Evolutionary conservation across 2,888 invertebrate species (phyloP).

Genomic region (Erpobdella octoculata): DNA sequence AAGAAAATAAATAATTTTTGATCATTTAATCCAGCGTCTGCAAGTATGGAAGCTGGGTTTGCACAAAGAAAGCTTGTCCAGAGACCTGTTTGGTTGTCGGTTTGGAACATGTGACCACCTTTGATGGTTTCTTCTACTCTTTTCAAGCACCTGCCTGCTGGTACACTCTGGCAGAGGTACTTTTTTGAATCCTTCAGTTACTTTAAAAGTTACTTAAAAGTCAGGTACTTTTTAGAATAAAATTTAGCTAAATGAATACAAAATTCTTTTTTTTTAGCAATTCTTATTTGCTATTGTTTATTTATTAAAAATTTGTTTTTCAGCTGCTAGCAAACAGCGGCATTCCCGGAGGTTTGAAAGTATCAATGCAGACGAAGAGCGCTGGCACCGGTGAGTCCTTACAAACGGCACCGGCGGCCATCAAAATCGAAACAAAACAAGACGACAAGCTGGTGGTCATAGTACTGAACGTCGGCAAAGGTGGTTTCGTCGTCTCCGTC

Average conservation of each 20-base stretch:
- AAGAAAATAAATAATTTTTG: not conserved
- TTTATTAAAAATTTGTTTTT: not conserved
- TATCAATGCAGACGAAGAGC: not conserved
- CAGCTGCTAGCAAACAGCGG: not conserved
- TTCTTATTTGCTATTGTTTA: not conserved
- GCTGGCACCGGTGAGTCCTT: not conserved
- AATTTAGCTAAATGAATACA: no score
- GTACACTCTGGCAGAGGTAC: slow-evolving; percentile 39
- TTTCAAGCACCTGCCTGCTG: slow-evolving; percentile 37
- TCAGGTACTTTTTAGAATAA: no score
- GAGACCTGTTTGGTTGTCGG: slow-evolving; percentile 42
- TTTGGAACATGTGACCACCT: slow-evolving; percentile 42
- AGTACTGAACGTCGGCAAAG: not conserved
- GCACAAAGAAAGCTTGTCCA: slow-evolving; percentile 42
- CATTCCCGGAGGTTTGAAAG: not conserved
- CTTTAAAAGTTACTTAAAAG: no score
- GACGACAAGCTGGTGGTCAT: not conserved
- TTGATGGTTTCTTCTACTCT: slow-evolving; percentile 44
- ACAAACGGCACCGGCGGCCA: not conserved
- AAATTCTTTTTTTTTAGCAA: not conserved
- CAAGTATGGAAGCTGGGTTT: slow-evolving; percentile 42
- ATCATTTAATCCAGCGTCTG: slow-evolving; percentile 39
- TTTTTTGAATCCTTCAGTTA: no score
- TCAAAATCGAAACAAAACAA: not conserved
- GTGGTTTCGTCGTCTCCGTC: not conserved